phyloP scores from a whole-genome alignment of 1,140 invertebrate species.

The Trichonephila inaurata region DNA sequence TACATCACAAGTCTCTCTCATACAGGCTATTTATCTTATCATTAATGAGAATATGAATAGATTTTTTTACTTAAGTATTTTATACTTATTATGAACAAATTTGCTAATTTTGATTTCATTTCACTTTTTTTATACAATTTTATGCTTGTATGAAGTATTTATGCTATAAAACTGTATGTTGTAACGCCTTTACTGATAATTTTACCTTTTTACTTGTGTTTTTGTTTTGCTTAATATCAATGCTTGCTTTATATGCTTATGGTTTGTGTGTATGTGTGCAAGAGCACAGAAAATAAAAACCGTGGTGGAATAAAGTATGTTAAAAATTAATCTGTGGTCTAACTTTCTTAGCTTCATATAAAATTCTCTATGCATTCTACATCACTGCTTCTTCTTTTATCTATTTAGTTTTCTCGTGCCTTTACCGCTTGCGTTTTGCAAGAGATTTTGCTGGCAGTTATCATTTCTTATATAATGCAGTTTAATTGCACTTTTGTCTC shows the following conservation, averaged over 20 bases:
- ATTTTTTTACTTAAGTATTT: too few species aligned
- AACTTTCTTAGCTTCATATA: conserved; percentile 16
- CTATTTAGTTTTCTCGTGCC: not conserved
- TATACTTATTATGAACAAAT: too few species aligned
- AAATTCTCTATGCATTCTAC: conserved; percentile 47
- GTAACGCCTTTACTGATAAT: not conserved
- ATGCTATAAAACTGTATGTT: not conserved
- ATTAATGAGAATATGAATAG: too few species aligned
- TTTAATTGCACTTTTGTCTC: not conserved
- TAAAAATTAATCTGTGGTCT: not conserved
- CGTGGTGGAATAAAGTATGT: conserved; percentile 63
- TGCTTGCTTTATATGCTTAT: conserved; percentile 64
- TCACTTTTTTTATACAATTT: too few species aligned
- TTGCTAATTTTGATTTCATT: too few species aligned
- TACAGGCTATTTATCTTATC: too few species aligned
- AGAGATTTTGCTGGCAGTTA: conserved; percentile 8
- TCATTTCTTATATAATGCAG: not conserved
- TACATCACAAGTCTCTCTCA: too few species aligned
- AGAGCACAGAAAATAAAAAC: conserved; percentile 73
- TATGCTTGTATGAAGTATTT: not conserved
- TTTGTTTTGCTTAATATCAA: conserved; percentile 27
- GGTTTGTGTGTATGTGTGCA: conserved; percentile 74
- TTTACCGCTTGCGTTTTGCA: not conserved
- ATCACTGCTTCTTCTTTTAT: not conserved
- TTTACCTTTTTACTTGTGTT: not conserved